phyloP scores from a whole-genome alignment of 2,888 invertebrate genomes.

The Hybos culiciformis region DNA sequence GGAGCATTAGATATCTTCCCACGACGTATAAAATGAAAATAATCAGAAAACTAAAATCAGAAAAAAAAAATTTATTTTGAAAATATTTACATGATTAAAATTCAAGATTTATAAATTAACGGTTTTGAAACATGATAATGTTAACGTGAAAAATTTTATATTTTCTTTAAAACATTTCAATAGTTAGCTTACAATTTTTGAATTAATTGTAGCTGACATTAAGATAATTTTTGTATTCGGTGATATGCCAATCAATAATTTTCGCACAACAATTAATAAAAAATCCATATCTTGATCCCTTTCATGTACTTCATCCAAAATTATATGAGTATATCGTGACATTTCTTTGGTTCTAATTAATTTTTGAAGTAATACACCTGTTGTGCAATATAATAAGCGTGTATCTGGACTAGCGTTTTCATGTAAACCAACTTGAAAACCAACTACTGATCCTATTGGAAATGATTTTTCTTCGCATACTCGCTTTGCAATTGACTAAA shows the following conservation, averaged over 20 bases:
- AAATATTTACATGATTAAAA: background rate
- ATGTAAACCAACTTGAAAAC: conserved; percentile 52
- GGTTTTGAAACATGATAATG: no score
- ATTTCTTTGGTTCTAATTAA: conserved; percentile 53
- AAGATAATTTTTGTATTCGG: conserved; percentile 57
- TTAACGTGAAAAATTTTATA: background rate
- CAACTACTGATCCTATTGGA: conserved; percentile 69
- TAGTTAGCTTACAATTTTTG: conserved; percentile 31
- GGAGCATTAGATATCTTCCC: conserved; percentile 37
- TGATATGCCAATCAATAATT: conserved; percentile 52
- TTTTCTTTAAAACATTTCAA: background rate
- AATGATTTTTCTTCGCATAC: conserved; percentile 75
- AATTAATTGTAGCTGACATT: conserved; percentile 90
- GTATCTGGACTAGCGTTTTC: conserved; percentile 38
- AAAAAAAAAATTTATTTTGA: background rate
- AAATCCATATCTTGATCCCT: conserved; percentile 88
- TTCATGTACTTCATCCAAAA: conserved; percentile 91
- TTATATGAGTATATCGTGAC: conserved; percentile 71
- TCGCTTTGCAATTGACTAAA: conserved; percentile 66
- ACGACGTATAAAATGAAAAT: conserved; percentile 22
- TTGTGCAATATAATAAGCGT: conserved; percentile 72
- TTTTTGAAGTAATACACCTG: conserved; percentile 74
- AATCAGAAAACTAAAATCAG: conserved; percentile 24
- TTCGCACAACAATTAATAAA: conserved; percentile 65
- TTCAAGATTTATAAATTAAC: background rate